Base-by-base conservation (phyloP, 2,888 invertebrate species). In the Amblyteles armatorius region DNA sequence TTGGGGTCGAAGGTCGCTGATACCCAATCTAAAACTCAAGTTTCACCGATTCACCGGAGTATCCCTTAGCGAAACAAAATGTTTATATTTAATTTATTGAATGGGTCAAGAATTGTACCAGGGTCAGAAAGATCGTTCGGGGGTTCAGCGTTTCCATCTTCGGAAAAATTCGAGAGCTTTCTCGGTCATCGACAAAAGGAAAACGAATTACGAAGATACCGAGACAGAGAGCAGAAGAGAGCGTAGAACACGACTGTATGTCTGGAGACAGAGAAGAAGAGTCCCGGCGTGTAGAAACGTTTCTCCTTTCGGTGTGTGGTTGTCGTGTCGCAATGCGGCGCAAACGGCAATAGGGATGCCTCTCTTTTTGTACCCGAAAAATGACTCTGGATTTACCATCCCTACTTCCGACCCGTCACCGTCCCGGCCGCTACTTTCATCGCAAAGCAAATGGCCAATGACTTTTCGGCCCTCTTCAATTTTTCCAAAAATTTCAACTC, bases 311-410 rank as follows among this genome's bases (percentile, higher is more conserved):
- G 81, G 87, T 88, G 63, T 65, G 84, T 81, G 81, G 81, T 81
- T 81, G 88, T 90, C 91, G 90, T 93, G 93, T 92, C 93, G 93
- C 93, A 93, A 91, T 93, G 93, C 93, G 93, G 90, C 92, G 91
- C 89, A 87, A 88, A 89, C 86, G 83, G 87, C 90, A 88, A 90
- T 90, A 88, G 89, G 89, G 89, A 68, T 50, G 89, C 89, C 90
- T 79, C 52, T 78, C 22, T 74, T 65, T 67, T 60, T 78, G 52
- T 63, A 55, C 40, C 81, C 78, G 69, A 78, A 84, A 84, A 84
- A 77, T 81, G 13, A 76, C 65, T 65, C 50, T 36, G 65, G 33
- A 81, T 73, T 78, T 78, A 50, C 55, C 77, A 48, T 81, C 22
- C 57, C 44, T 57, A 16, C 40, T 26, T 44, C 26, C 50, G 57